Conservation (phyloP, 2,113 vertebrate species). For the Ceyx melanurus region DNA sequence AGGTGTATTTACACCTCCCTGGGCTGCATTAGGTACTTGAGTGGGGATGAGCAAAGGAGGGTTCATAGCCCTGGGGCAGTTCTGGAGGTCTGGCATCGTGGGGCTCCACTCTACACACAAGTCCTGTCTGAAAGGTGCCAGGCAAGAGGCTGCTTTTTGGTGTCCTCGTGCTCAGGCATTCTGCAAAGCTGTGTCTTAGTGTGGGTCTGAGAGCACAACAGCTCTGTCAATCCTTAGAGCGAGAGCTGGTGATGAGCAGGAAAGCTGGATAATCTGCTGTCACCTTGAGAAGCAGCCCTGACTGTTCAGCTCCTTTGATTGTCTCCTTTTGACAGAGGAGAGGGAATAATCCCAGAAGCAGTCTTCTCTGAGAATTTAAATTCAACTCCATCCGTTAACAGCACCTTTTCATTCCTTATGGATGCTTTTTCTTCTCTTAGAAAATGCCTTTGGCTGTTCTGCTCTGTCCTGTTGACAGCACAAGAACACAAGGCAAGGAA, state of each 20-base stretch:
- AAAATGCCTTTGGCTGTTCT: fast-evolving
- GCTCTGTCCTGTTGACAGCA: not conserved
- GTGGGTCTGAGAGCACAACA: not conserved
- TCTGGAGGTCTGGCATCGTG: not conserved
- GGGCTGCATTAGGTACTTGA: not conserved
- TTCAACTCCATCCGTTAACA: not conserved
- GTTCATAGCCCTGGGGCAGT: not conserved
- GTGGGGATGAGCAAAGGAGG: not conserved
- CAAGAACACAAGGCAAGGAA: not conserved
- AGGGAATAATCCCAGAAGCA: not conserved
- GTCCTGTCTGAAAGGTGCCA: not conserved
- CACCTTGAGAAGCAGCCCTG: not conserved
- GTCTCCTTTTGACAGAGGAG: not conserved
- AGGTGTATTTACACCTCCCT: not conserved
- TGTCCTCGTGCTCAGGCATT: not conserved
- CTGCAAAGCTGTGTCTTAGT: not conserved
- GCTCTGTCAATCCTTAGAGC: not conserved
- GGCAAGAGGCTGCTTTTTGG: not conserved
- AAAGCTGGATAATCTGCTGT: not conserved
- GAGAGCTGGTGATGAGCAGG: not conserved
- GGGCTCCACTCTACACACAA: not conserved
- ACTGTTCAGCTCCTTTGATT: not conserved
- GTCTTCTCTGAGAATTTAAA: not conserved
- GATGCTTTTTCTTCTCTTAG: not conserved
- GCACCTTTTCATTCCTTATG: not conserved